These are phyloP conservation scores for Anniella stebbinsi DNA, from an alignment of 2,797 vertebrate species.

Conservation along the genomic window DNA sequence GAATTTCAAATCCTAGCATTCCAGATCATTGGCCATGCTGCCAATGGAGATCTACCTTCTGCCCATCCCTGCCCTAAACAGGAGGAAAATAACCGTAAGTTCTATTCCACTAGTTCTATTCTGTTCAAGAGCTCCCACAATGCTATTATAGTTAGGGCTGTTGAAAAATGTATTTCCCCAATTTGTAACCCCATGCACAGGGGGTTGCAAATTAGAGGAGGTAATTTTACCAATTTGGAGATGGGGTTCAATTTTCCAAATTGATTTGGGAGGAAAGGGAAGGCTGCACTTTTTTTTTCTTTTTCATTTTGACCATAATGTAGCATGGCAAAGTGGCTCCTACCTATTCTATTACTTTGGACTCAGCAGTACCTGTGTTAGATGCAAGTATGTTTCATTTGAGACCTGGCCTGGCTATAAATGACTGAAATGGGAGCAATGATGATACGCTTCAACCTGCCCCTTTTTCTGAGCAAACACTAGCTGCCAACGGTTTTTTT, in stretches of 20 bases:
- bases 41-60: no score
- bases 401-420: neutral
- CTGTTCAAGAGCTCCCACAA: no score
- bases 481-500: conserved; percentile 12
- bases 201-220: neutral
- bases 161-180: neutral
- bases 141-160: neutral
- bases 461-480: conserved; percentile 34
- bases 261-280: no score
- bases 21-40: no score
- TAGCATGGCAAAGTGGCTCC: neutral
- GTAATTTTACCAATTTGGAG: neutral
- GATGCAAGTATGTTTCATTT: neutral
- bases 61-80: neutral
- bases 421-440: neutral
- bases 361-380: neutral
- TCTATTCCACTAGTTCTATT: neutral
- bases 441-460: neutral
- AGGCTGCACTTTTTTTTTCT: neutral
- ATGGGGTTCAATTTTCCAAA: neutral
- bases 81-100: neutral
- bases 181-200: neutral
- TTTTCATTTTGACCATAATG: neutral
- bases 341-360: neutral
- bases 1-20: no score